Conservation (phyloP, 37 sponge, comb jelly and placozoan species). For the Ephydatia muelleri region DNA sequence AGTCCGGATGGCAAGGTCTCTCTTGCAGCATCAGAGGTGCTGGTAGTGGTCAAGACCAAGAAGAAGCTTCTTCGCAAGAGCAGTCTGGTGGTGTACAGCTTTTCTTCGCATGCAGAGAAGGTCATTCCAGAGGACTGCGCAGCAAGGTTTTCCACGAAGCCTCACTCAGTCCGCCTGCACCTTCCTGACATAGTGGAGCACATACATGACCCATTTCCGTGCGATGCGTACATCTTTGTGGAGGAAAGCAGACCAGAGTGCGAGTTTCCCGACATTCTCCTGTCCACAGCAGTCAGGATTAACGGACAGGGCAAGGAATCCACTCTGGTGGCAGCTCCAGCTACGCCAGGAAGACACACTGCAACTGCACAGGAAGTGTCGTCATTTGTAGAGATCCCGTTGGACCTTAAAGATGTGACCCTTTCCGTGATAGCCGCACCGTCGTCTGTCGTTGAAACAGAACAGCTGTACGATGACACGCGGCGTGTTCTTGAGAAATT, state of each 20-base stretch:
- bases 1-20: slow-evolving; percentile 1
- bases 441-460: neutral
- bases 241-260: neutral
- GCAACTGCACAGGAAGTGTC: neutral
- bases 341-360: neutral
- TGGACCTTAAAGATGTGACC: neutral
- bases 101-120: slow-evolving; percentile 18
- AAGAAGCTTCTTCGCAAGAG: slow-evolving; percentile 4
- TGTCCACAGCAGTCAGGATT: neutral
- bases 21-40: neutral
- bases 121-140: slow-evolving; percentile 29
- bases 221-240: neutral
- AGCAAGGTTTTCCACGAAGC: slow-evolving; percentile 42
- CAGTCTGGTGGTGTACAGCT: slow-evolving; percentile 33
- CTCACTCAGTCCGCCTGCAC: slow-evolving; percentile 32
- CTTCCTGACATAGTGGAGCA: slow-evolving; percentile 35
- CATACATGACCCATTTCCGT: slow-evolving; percentile 15
- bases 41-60: neutral
- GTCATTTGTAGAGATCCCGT: neutral
- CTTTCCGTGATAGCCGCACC: neutral
- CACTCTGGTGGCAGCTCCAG: neutral
- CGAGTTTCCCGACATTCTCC: neutral
- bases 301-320: neutral
- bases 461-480: slow-evolving; percentile 28
- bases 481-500: slow-evolving; percentile 12